These are phyloP conservation scores for Andrena chrysosceles DNA, from an alignment of 2,888 invertebrate genomes.

Conservation along the genomic window DNA sequence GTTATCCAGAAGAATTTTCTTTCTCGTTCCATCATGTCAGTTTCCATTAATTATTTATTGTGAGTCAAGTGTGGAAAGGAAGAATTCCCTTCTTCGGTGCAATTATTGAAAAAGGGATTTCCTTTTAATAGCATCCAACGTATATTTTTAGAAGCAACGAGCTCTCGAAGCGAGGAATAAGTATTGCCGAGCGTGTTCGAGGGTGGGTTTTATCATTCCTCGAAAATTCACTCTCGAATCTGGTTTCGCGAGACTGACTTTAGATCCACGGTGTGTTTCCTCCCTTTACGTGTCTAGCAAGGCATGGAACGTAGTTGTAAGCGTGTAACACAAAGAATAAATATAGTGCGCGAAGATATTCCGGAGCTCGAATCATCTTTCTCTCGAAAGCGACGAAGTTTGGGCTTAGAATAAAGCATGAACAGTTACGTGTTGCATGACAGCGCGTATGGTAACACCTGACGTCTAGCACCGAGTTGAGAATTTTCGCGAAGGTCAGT, in stretches of 20 bases:
- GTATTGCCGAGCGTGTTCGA: neutral
- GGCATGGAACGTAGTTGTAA: conserved; percentile 11
- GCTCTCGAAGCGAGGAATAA: conserved; percentile 1
- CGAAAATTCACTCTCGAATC: conserved; percentile 1
- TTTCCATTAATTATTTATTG: too few species aligned
- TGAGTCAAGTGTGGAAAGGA: too few species aligned
- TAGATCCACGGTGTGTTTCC: neutral
- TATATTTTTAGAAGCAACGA: conserved; percentile 1
- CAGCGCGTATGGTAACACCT: neutral
- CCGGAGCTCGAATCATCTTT: neutral
- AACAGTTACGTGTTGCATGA: neutral
- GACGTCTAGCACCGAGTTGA: conserved; percentile 1
- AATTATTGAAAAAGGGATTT: too few species aligned
- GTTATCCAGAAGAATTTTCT: neutral
- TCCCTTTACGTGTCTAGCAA: conserved; percentile 12
- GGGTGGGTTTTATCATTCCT: conserved; percentile 14
- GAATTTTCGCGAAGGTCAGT: neutral
- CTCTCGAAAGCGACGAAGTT: neutral
- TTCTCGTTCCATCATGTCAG: neutral
- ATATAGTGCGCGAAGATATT: neutral
- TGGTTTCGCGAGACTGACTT: neutral
- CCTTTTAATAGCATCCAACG: too few species aligned
- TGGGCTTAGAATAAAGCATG: neutral
- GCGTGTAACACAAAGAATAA: neutral
- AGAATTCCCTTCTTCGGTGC: too few species aligned